These are phyloP conservation scores for Gopherus flavomarginatus DNA, from an alignment of 2,113 vertebrate species.

Conservation along the genomic window DNA sequence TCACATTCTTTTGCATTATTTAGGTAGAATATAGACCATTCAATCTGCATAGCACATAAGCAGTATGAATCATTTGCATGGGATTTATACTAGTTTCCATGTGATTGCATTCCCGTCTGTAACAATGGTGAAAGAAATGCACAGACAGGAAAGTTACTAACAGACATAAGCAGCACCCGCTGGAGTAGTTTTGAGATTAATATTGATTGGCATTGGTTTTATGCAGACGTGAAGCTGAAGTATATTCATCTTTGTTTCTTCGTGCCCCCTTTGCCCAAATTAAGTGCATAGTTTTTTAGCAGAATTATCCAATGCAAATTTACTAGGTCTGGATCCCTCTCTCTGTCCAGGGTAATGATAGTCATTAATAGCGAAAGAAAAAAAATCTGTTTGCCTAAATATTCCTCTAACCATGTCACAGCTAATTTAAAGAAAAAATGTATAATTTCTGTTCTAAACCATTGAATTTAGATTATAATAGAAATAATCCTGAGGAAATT, in stretches of 20 bases:
- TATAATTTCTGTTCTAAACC: conserved; percentile 31
- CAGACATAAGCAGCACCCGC: conserved; percentile 24
- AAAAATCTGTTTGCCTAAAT: conserved; percentile 1
- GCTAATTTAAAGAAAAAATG: background rate
- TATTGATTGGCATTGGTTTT: conserved; percentile 68
- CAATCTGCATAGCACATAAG: conserved; percentile 55
- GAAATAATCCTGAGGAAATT: conserved; percentile 38
- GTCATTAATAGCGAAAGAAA: conserved; percentile 28
- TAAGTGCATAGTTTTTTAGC: conserved; percentile 8
- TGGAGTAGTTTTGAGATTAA: conserved; percentile 19
- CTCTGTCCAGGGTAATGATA: background rate
- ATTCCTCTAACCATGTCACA: background rate
- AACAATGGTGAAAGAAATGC: conserved; percentile 52
- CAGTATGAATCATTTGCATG: conserved; percentile 64
- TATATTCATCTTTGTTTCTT: background rate
- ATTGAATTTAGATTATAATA: conserved; percentile 34
- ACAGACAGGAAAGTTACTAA: conserved; percentile 40
- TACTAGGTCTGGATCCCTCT: background rate
- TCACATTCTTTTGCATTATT: conserved; percentile 63
- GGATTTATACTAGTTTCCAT: conserved; percentile 59
- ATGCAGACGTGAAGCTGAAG: conserved; percentile 25
- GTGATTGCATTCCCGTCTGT: conserved; percentile 58
- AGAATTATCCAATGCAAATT: background rate
- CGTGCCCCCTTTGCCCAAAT: background rate
- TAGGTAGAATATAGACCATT: conserved; percentile 64